Base-by-base conservation (phyloP, 2,113 vertebrate genomes). In the Larimichthys polyactis region DNA sequence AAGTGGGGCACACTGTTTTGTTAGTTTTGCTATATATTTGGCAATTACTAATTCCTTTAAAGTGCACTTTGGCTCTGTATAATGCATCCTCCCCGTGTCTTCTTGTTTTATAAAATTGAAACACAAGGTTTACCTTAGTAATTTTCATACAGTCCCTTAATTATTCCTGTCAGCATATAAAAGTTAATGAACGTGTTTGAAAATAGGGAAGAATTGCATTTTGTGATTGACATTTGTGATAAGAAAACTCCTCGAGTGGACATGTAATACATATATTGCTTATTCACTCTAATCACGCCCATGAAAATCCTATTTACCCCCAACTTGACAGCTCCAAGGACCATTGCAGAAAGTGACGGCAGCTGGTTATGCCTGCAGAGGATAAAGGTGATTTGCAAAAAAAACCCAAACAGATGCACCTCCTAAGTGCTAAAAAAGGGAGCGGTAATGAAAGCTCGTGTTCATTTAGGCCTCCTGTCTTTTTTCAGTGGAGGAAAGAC, bases 391-490 rank as follows among this genome's bases (percentile, higher is more conserved):
- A 84, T 87, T 86, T 85, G 69, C 71, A 60, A 79, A 82, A 80
- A 20, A 36, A 36, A 0, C 19, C 22, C 75, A 85, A 91, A 84
- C 86, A 89, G 91, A 91, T 90, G 87, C 82, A 85, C 55, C 76
- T 68, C 75, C 67, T 85, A 83, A 91, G 73, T 71, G 79, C 76
- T 87, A 81, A 89, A 91, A 89, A 79, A 57, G 84, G 55, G 82
- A 86, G 72, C 75, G 14, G 83, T 91, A 91, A 91, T 91, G 85
- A 85, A 85, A 81, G 79, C 83, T 90, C 63, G 27, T 91, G 87
- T 90, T 91, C 88, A 83, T 77, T 93, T 87, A 87, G 72, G 79
- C 75, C 68, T 83, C 76, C 89, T 89, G 87, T 91, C 86, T 80
- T 83, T 82, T 84, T 77, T 58, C 74, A 70, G 59, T n/a, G 58